Evolutionary conservation across 2,888 invertebrate species (phyloP), one percentile per base, ranked within the genome.

Genomic region (Diaphora mendica): DNA sequence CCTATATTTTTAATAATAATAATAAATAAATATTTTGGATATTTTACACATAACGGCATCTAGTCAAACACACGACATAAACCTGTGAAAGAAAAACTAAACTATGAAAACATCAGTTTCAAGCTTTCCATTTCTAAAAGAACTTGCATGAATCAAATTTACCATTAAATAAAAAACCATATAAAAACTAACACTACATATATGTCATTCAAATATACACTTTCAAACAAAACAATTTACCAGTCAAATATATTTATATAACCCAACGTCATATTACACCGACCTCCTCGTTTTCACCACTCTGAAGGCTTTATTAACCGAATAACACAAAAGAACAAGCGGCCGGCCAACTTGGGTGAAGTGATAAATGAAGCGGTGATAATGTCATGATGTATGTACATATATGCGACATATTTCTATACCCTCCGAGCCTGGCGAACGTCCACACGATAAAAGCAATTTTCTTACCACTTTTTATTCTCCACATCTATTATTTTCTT

Each of bases 361-460:
- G 74, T 83, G 81, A 84, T 82, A 82, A 82, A 84, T 85, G 76
- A 72, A 74, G 78, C 72, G 68, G 67, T 73, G 76, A 69, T 74
- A 75, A 76, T 71, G 72, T 76, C 69, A 76, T 71, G 75, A 78
- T 20, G 68, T 82, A 82, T 79, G 75, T 78, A 80, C 73, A 35
- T 35, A 30, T 35, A 69, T 30, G 79, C 64, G 77, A 77, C 70
- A 70, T 78, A 76, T 81, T 77, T 79, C 74, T 76, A 74, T 74
- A 26, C 44, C 48, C 69, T 64, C 33, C 74, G 72, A 74, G 72
- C 64, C 75, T 84, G 78, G 82, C 77, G 72, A 67, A 51, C 64
- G 75, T 73, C 80, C 80, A 79, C 79, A 78, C 72, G 70, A 75
- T 69, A 70, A 86, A 86, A 84, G 82, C 86, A 87, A 89, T 89